A percentile compares a stretch with the other conserved stretches of the same genome.
These are phyloP conservation scores for Diplolepis rosae DNA, from an alignment of 2,888 invertebrate genomes.

Conservation along the genomic window DNA sequence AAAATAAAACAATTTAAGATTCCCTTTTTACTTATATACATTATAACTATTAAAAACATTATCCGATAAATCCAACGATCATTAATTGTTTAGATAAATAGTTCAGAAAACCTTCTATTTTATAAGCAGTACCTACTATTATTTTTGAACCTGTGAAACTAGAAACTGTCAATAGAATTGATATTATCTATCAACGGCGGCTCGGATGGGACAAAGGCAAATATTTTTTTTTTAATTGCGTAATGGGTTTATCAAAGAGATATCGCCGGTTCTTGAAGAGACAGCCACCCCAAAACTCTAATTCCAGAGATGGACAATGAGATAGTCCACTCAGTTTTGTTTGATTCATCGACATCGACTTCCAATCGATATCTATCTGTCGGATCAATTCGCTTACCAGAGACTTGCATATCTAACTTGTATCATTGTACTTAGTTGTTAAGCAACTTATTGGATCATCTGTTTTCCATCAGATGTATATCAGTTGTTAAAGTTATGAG, in stretches of 20 bases:
- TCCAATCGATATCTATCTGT: conserved; percentile 60
- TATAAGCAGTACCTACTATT: not conserved
- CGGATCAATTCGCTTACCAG: conserved; percentile 43
- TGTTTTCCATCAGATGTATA: not conserved
- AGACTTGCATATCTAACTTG: not conserved
- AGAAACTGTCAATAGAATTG: not conserved
- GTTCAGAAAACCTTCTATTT: not conserved
- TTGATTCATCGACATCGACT: conserved; percentile 59
- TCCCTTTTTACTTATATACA: too few species aligned
- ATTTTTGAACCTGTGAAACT: not conserved
- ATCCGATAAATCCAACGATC: too few species aligned
- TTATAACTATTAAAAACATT: too few species aligned
- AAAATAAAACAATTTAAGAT: too few species aligned
- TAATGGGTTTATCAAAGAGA: conserved; percentile 25
- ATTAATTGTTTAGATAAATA: too few species aligned
- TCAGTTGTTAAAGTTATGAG: not conserved
- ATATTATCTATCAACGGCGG: conserved; percentile 2
- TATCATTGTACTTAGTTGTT: not conserved
- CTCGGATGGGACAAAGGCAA: not conserved
- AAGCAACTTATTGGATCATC: not conserved
- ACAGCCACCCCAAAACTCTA: conserved; percentile 64
- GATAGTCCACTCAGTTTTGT: conserved; percentile 50
- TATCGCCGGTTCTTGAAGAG: conserved; percentile 52
- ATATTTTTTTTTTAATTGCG: conserved; percentile 20
- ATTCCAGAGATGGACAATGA: conserved; percentile 58